phyloP scores from a whole-genome alignment of 2,113 vertebrate species.

The Hippopotamus amphibius region DNA sequence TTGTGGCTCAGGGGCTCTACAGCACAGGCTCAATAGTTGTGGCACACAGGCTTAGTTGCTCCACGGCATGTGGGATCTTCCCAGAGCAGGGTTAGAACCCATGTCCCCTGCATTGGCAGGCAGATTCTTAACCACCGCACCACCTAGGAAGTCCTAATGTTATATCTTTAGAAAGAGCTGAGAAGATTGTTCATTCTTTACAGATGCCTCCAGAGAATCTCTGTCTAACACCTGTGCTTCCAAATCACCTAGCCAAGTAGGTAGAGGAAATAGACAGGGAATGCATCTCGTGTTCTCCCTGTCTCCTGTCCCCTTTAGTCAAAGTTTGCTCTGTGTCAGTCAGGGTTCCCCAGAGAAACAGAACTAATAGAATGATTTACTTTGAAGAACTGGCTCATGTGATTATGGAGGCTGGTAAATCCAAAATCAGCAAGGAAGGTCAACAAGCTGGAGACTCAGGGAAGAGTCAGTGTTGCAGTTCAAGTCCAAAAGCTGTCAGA shows the following conservation, averaged over 20 bases:
- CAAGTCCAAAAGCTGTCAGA: not conserved
- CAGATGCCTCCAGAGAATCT: not conserved
- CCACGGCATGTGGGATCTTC: too few relatives aligned
- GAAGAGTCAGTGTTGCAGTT: not conserved
- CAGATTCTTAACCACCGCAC: too few relatives aligned
- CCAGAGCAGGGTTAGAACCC: too few relatives aligned
- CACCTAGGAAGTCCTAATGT: not conserved
- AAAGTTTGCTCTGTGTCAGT: not conserved
- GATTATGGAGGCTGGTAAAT: not conserved
- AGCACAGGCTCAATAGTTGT: too few relatives aligned
- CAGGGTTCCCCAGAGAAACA: not conserved
- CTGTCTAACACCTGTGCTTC: not conserved
- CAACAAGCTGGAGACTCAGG: not conserved
- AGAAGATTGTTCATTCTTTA: not conserved
- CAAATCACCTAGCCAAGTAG: not conserved
- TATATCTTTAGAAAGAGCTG: not conserved
- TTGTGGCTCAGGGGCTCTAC: too few relatives aligned
- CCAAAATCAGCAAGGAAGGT: not conserved
- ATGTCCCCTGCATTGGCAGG: too few relatives aligned
- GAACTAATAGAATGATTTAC: not conserved
- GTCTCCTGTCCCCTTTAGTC: not conserved
- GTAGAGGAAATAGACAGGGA: not conserved
- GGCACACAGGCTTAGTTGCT: too few relatives aligned
- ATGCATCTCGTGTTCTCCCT: not conserved
- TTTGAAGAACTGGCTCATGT: not conserved